A percentile compares a stretch with the other conserved stretches of the same genome.
Conservation (phyloP, 2,113 vertebrate species). For the Galemys pyrenaicus region DNA sequence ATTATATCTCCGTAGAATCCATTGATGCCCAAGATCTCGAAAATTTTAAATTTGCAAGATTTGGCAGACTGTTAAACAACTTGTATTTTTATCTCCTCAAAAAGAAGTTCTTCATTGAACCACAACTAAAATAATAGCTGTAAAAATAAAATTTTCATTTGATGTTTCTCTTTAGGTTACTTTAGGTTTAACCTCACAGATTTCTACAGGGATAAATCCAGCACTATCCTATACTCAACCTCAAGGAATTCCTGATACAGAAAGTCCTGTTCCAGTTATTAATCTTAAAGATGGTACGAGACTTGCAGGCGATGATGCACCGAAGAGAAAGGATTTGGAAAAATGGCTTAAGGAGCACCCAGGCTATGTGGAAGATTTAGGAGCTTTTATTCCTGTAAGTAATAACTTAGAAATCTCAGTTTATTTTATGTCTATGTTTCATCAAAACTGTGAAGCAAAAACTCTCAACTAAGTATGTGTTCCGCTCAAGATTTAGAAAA, state of each 20-base stretch:
- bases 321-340: slow-evolving; percentile 94
- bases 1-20: slow-evolving; percentile 18
- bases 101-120: background rate
- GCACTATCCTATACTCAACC: slow-evolving; percentile 82
- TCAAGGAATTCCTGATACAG: slow-evolving; percentile 88
- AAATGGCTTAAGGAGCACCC: slow-evolving; percentile 97
- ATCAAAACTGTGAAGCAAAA: background rate
- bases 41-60: slow-evolving; percentile 43
- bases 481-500: slow-evolving; percentile 38
- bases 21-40: background rate
- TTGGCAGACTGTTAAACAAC: background rate
- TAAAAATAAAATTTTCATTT: slow-evolving; percentile 11
- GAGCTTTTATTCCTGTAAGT: slow-evolving; percentile 96
- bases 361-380: slow-evolving; percentile 96
- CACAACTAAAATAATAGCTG: slow-evolving; percentile 16
- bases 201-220: slow-evolving; percentile 84
- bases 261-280: slow-evolving; percentile 96
- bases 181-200: slow-evolving; percentile 89
- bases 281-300: slow-evolving; percentile 98
- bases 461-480: background rate
- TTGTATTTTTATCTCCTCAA: background rate
- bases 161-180: slow-evolving; percentile 86
- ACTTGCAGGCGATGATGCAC: slow-evolving; percentile 97
- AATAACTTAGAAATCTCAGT: slow-evolving; percentile 28
- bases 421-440: background rate